Evolutionary conservation across 2,113 vertebrate species (phyloP).

Genomic region (Anolis carolinensis): DNA sequence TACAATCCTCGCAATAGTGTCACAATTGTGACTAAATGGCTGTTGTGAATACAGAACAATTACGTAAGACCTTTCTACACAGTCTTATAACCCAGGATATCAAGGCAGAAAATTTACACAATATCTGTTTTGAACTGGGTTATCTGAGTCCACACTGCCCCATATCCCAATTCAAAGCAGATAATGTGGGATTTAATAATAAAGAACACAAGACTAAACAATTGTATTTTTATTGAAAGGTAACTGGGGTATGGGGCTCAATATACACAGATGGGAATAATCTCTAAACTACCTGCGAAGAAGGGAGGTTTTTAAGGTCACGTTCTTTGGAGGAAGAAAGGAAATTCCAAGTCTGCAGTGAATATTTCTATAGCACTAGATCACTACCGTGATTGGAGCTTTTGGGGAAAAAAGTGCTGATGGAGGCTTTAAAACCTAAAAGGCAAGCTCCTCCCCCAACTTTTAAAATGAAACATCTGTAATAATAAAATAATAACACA

Average conservation of each 20-base stretch:
- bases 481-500: constrained; percentile 31
- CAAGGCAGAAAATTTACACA: too few species aligned
- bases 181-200: too few species aligned
- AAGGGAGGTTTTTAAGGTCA: neutral
- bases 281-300: neutral
- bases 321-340: neutral
- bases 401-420: neutral
- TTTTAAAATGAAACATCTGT: constrained; percentile 17
- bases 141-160: too few species aligned
- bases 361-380: neutral
- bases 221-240: constrained; percentile 25
- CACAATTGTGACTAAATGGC: too few species aligned
- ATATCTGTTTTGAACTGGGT: too few species aligned
- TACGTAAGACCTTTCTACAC: too few species aligned
- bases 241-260: neutral
- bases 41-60: too few species aligned
- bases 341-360: neutral
- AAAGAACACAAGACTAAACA: neutral
- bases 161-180: too few species aligned
- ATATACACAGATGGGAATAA: neutral
- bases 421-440: neutral
- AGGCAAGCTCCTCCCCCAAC: neutral
- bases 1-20: too few species aligned
- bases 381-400: neutral
- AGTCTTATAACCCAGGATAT: too few species aligned